phyloP scores from a whole-genome alignment of 2,113 vertebrate species.

The Bungarus multicinctus region DNA sequence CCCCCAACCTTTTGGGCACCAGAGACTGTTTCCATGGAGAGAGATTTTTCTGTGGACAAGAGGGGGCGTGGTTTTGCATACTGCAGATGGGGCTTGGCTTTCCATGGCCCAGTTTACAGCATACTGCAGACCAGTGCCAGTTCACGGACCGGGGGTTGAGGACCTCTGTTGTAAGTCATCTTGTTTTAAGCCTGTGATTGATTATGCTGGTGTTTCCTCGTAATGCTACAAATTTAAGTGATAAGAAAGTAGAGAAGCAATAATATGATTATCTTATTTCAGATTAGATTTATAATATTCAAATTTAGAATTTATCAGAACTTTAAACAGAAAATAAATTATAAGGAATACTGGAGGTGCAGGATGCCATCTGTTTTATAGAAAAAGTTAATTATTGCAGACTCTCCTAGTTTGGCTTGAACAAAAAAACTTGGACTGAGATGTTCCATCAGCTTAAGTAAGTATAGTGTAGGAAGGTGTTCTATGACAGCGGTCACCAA shows the following conservation, averaged over 20 bases:
- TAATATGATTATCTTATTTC: background rate
- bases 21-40: no score
- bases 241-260: background rate
- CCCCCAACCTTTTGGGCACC: no score
- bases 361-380: background rate
- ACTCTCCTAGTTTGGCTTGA: background rate
- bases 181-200: background rate
- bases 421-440: slow-evolving; percentile 4
- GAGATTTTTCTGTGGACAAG: no score
- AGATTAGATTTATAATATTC: background rate
- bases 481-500: no score
- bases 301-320: background rate
- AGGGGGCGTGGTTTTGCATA: no score
- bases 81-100: no score
- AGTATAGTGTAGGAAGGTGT: background rate
- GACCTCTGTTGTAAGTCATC: background rate
- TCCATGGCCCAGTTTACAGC: no score
- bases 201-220: background rate
- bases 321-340: background rate
- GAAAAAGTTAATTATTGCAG: background rate
- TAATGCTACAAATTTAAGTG: background rate
- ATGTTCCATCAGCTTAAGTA: background rate
- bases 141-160: no score
- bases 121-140: no score
- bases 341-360: background rate